Percentiles rank a stretch among this genome's conserved stretches.
Conservation (phyloP, 2,888 invertebrate genomes). For the Seira sanloemensis region DNA sequence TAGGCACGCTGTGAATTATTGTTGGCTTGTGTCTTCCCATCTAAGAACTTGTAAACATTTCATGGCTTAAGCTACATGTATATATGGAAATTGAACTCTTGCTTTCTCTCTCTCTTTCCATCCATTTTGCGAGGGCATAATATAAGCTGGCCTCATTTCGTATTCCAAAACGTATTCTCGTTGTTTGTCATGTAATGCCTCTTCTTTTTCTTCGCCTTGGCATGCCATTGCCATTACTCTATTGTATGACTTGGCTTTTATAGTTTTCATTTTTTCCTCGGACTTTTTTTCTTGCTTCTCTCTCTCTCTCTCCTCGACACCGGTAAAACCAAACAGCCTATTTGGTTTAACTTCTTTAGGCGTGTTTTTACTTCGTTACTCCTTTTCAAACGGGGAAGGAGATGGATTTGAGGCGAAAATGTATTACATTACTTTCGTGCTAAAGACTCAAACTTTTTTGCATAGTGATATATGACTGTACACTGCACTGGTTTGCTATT, state of each 20-base stretch:
- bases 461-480: constrained; percentile 28
- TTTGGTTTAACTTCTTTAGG: neutral
- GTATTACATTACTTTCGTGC: constrained; percentile 7
- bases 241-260: neutral
- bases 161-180: constrained; percentile 41
- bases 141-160: constrained; percentile 34
- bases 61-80: neutral
- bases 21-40: no score
- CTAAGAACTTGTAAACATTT: no score
- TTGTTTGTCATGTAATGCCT: constrained; percentile 55
- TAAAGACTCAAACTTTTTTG: constrained; percentile 27
- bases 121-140: neutral
- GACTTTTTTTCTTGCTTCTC: neutral
- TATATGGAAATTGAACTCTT: neutral
- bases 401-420: constrained; percentile 14
- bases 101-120: neutral
- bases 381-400: neutral
- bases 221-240: neutral
- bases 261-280: neutral
- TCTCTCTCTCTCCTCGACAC: neutral
- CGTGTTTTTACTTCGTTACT: neutral
- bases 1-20: constrained; percentile 48
- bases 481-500: neutral
- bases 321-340: neutral
- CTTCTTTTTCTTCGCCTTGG: neutral